Evolutionary conservation across 2,888 invertebrate species (phyloP), one percentile per base, ranked within the genome.

Genomic region (Sphaerophoria rueppellii): DNA sequence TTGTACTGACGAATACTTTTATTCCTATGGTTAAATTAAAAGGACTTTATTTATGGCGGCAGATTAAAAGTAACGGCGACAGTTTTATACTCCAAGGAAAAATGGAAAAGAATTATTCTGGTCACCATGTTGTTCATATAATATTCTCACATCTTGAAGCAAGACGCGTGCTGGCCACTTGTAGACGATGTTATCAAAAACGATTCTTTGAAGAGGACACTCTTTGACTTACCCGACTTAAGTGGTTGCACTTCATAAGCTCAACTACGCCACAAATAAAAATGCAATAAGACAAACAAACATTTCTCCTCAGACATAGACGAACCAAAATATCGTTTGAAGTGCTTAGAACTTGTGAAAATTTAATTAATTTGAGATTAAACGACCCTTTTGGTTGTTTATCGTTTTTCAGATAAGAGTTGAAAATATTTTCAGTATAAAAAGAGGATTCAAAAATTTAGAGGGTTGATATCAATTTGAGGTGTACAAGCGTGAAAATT

Each of bases 281-380:
- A 5, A 11, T 9, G 9, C 9, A 43, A 3, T 9, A 43, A 43
- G 4, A 43, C 11, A 35, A 60, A 60, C 52, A 9, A 43, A 60
- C 37, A 58, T 43, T 43, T 52, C 43, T 16, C 11, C 16, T 54
- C 52, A 48, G 0, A 43, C 6, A 24, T 2, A 24, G 24, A 24
- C 24, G 14, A 0, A 6, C 43, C 43, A 43, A 12, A 11, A 52
- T 6, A 63, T 48, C n/a, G 16, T 14, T 16, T 65, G 14, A 69
- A 67, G 58, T 65, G 16, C 34, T 40, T n/a, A 12, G 12, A 43
- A 72, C 40, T 72, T 32, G 37, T 71, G 9, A 50, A 12, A 58
- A 43, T 72, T 72, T 72, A 58, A 24, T 24, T 78, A 65, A 78
- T 58, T 35, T 65, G 16, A 24, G 34, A 52, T 65, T 7, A 34